A percentile compares a stretch with the other conserved stretches of the same genome.
Conservation (phyloP, 1,140 invertebrate genomes). For the Pogonus chalceus region DNA sequence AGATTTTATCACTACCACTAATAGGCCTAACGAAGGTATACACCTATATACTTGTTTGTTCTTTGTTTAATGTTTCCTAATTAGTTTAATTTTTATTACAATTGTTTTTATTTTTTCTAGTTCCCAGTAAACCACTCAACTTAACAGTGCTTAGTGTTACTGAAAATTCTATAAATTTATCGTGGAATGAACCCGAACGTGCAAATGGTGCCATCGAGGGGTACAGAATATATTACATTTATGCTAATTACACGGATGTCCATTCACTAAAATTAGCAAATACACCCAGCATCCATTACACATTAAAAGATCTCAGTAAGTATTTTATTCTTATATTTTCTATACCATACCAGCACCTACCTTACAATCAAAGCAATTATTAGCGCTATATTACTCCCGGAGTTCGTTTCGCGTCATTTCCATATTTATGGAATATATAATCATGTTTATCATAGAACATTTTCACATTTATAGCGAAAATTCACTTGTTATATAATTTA, state of each 20-base stretch:
- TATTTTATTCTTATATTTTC: slow-evolving; percentile 18
- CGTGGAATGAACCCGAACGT: slow-evolving; percentile 64
- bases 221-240: slow-evolving; percentile 60
- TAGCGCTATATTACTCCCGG: too few relatives aligned
- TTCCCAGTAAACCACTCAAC: slow-evolving; percentile 73
- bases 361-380: too few relatives aligned
- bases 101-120: slow-evolving; percentile 32
- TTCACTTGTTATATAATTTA: too few relatives aligned
- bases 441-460: too few relatives aligned
- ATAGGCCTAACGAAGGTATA: neutral
- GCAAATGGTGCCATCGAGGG: slow-evolving; percentile 60
- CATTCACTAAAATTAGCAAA: slow-evolving; percentile 43
- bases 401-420: too few relatives aligned
- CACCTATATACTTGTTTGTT: neutral
- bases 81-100: neutral
- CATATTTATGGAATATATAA: too few relatives aligned
- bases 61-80: neutral
- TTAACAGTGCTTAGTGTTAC: slow-evolving; percentile 64
- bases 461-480: too few relatives aligned
- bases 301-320: slow-evolving; percentile 53
- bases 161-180: slow-evolving; percentile 63
- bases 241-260: slow-evolving; percentile 55
- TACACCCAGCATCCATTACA: slow-evolving; percentile 40
- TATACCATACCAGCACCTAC: slow-evolving; percentile 5
- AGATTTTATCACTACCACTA: neutral